A percentile compares a stretch with the other conserved stretches of the same genome.
Evolutionary conservation across 2,797 vertebrate genomes (phyloP).

Genomic region (Arrhamphus sclerolepis): DNA sequence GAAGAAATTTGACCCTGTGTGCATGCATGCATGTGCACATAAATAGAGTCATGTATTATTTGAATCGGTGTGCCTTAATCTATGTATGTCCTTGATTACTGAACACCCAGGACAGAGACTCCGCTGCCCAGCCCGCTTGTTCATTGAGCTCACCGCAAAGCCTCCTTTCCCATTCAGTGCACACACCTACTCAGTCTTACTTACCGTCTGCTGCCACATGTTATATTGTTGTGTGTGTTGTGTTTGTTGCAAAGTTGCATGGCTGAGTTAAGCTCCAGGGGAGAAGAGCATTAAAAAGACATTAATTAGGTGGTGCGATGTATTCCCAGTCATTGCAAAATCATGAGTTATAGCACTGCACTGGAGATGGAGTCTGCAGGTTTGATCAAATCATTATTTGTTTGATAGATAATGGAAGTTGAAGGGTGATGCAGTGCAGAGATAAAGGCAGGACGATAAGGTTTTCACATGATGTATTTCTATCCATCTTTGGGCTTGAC

Average conservation of each 20-base stretch:
- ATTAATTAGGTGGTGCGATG: slow-evolving; percentile 76
- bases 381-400: slow-evolving; percentile 77
- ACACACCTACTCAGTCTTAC: slow-evolving; percentile 69
- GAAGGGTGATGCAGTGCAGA: slow-evolving; percentile 67
- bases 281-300: slow-evolving; percentile 82
- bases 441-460: slow-evolving; percentile 60
- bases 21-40: background rate
- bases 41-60: slow-evolving; percentile 33
- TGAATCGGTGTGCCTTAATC: slow-evolving; percentile 6
- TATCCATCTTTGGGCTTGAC: slow-evolving; percentile 8
- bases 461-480: slow-evolving; percentile 36
- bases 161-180: slow-evolving; percentile 46
- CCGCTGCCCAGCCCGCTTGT: slow-evolving; percentile 24
- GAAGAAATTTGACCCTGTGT: slow-evolving; percentile 48
- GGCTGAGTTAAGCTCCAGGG: slow-evolving; percentile 75
- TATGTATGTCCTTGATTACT: slow-evolving; percentile 21
- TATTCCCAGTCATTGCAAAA: slow-evolving; percentile 75
- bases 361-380: slow-evolving; percentile 71
- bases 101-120: slow-evolving; percentile 12
- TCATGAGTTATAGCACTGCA: slow-evolving; percentile 73
- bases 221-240: slow-evolving; percentile 61
- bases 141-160: slow-evolving; percentile 46
- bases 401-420: slow-evolving; percentile 76
- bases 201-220: slow-evolving; percentile 67
- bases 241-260: slow-evolving; percentile 74